phyloP scores from a whole-genome alignment of 1,140 invertebrate species.

The Homarus americanus region DNA sequence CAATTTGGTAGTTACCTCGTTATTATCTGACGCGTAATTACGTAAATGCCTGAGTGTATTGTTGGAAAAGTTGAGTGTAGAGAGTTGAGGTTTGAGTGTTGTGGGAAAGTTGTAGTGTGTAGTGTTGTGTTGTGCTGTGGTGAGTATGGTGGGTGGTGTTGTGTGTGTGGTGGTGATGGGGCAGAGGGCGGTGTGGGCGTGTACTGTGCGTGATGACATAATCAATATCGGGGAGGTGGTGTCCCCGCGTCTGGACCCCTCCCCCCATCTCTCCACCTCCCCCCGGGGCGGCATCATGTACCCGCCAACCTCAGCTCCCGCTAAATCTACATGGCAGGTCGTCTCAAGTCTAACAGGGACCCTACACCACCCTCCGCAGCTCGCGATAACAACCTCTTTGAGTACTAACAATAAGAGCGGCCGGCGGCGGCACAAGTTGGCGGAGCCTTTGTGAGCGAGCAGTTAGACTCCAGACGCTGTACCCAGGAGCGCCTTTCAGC shows the following conservation, averaged over 20 bases:
- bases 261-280: not conserved
- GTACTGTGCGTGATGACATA: constrained; percentile 55
- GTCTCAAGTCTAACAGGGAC: constrained; percentile 37
- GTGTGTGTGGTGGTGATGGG: not conserved
- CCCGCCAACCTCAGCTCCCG: constrained; percentile 47
- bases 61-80: not conserved
- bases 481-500: constrained; percentile 43
- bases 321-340: constrained; percentile 36
- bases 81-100: not conserved
- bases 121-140: not conserved
- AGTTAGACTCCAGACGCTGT: constrained; percentile 13
- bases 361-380: constrained; percentile 14
- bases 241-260: not conserved
- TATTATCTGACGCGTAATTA: not conserved
- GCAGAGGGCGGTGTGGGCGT: constrained; percentile 29
- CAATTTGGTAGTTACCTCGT: not conserved
- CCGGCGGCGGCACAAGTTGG: constrained; percentile 11
- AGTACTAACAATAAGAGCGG: constrained; percentile 58
- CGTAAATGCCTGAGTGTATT: not conserved
- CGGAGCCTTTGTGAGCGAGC: constrained; percentile 36
- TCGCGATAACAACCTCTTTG: constrained; percentile 41
- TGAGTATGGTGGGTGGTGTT: not conserved
- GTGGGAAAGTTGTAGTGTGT: not conserved
- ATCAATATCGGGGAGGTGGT: constrained; percentile 56
- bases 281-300: constrained; percentile 42